Evolutionary conservation across 2,797 vertebrate species (phyloP).

Genomic region (Molossus molossus): DNA sequence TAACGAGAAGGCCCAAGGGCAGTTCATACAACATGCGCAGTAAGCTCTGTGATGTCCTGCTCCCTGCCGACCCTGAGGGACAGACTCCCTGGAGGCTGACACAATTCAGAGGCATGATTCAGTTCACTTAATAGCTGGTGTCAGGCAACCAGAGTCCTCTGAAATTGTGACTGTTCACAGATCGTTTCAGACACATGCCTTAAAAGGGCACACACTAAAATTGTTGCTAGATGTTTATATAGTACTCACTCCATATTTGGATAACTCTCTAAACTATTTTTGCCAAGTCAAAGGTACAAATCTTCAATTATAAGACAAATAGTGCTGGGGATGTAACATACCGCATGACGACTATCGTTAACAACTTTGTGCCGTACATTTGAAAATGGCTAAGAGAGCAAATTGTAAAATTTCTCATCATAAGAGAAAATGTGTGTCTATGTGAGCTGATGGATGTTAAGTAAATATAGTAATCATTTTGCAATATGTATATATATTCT

Average conservation of each 20-base stretch:
- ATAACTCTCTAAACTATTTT: not conserved
- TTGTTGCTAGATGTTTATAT: not conserved
- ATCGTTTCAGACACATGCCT: not conserved
- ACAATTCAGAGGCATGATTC: not conserved
- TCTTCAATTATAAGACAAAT: not conserved
- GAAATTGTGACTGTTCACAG: not conserved
- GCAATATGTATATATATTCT: not conserved
- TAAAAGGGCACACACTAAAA: not conserved
- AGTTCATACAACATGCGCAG: not conserved
- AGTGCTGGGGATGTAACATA: not conserved
- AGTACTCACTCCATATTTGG: not conserved
- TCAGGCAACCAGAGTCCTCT: not conserved
- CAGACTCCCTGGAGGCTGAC: not conserved
- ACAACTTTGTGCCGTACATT: not conserved
- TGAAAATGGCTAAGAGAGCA: not conserved
- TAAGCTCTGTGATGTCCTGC: not conserved
- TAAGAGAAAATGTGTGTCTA: not conserved
- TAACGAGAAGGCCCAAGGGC: not conserved
- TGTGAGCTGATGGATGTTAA: not conserved
- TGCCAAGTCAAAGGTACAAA: not conserved
- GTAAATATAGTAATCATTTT: not conserved
- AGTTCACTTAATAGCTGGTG: not conserved
- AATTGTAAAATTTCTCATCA: not conserved
- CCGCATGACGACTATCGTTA: not conserved
- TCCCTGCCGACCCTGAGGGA: not conserved